Evolutionary conservation across 2,888 invertebrate genomes (phyloP).

Genomic region (Melieria picta): DNA sequence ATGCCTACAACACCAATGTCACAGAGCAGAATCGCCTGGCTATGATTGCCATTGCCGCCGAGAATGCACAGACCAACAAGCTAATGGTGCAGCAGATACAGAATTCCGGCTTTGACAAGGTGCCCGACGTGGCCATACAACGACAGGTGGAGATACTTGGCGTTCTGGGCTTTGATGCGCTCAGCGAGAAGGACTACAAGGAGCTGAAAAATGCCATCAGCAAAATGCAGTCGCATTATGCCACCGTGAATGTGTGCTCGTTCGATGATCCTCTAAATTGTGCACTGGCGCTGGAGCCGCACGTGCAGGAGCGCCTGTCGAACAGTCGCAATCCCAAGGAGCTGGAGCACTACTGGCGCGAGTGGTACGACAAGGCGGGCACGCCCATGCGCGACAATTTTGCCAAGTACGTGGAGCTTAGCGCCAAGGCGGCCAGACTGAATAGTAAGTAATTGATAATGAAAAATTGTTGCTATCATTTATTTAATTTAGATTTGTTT

Average conservation of each 20-base stretch:
- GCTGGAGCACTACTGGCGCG: slow-evolving; percentile 80
- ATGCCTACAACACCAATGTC: slow-evolving; percentile 80
- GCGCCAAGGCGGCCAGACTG: slow-evolving; percentile 76
- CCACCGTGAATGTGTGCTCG: slow-evolving; percentile 79
- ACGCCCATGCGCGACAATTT: slow-evolving; percentile 73
- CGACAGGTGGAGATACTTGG: slow-evolving; percentile 80
- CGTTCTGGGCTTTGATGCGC: slow-evolving; percentile 75
- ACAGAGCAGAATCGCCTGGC: slow-evolving; percentile 75
- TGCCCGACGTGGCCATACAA: slow-evolving; percentile 73
- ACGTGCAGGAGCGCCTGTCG: slow-evolving; percentile 71
- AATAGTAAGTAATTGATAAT: slow-evolving; percentile 69
- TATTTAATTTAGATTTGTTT: neutral
- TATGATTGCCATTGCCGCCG: slow-evolving; percentile 57
- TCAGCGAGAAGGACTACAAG: slow-evolving; percentile 74
- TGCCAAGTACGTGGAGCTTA: slow-evolving; percentile 73
- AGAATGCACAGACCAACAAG: slow-evolving; percentile 59
- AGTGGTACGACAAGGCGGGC: slow-evolving; percentile 82
- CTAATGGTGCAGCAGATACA: slow-evolving; percentile 50
- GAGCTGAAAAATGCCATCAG: slow-evolving; percentile 73
- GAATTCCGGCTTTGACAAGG: slow-evolving; percentile 75
- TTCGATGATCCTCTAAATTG: slow-evolving; percentile 73
- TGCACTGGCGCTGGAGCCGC: slow-evolving; percentile 76
- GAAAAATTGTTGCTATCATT: neutral
- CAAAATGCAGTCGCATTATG: slow-evolving; percentile 81
- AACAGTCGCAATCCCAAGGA: slow-evolving; percentile 80